These are phyloP conservation scores for Meandrina meandrites DNA, from an alignment of 92 coral and sea anemone species.

Conservation along the genomic window DNA sequence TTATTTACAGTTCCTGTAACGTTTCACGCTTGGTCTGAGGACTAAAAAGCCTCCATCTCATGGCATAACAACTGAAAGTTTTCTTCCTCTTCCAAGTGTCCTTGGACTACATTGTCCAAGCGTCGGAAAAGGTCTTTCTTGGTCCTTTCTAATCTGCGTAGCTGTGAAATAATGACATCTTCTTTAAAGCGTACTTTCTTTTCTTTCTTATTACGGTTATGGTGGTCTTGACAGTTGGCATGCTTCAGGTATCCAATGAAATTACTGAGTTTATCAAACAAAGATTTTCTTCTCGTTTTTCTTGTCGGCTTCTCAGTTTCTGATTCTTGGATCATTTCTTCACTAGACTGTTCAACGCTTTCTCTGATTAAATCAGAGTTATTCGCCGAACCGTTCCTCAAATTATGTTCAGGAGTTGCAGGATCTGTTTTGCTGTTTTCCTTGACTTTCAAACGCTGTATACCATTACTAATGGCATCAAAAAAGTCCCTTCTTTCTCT, in stretches of 20 bases:
- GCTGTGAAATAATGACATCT: neutral
- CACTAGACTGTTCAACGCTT: neutral
- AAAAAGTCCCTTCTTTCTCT: neutral
- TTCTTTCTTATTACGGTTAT: neutral
- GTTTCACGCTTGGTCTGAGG: neutral
- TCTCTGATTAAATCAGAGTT: slow-evolving; percentile 22
- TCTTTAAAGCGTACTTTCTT: neutral
- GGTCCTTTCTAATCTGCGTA: neutral
- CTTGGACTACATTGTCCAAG: slow-evolving; percentile 21
- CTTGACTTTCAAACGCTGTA: neutral
- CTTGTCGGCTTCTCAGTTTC: neutral
- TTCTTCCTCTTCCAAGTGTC: neutral
- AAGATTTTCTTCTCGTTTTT: slow-evolving; percentile 14
- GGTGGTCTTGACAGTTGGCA: neutral
- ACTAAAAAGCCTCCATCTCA: neutral
- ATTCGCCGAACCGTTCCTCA: neutral
- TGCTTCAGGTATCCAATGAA: neutral
- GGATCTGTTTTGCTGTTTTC: neutral
- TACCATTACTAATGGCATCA: neutral
- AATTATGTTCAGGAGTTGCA: neutral
- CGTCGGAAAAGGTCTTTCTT: neutral
- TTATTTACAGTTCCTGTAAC: neutral
- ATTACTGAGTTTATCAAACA: slow-evolving; percentile 17
- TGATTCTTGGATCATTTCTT: neutral
- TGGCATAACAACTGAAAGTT: neutral